Base-by-base conservation (phyloP, 53 echinoderm and acorn worm species). In the Arbacia lixula region DNA sequence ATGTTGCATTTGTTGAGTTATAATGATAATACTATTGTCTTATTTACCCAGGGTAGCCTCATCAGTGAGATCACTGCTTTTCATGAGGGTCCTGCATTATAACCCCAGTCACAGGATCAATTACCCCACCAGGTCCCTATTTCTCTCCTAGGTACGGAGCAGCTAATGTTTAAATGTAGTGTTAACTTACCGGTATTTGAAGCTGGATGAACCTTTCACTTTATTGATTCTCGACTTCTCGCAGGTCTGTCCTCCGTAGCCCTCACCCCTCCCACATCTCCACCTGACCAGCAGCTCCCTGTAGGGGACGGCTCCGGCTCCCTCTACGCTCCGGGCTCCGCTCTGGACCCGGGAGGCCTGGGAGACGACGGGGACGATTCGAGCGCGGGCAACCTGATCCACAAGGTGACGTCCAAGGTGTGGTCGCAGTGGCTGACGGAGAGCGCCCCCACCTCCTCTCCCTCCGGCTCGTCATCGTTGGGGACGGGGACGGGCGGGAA, bases 221-320 rank as follows among this genome's bases (percentile, higher is more conserved):
- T n/a, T 66, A 2, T 66, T 24, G 20, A 22, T 19, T 14, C 38
- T 36, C 20, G 9, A 10, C 24, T 75, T 10, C 2, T 14, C 34
- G 31, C 79, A 78, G 79, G 79, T 1, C 39, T 78, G 12, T 78
- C 79, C 24, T 78, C 79, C 0, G 79, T 78, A 1, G 79, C 79
- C 60, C 60, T 78, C 12, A 78, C 96, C 25, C 93, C 96, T 38
- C 96, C 96, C 14, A 93, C 91, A 58, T 96, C 96, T 17, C 96
- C 96, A 37, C 93, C 89, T 26, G 93, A 93, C 62, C 88, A 88
- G 53, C 80, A 86, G n/a, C 86, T 85, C 60, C 91, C 83, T 1
- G 39, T 58, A 3, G 83, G 83, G 14, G 91, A 90, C 27, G 62
- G 63, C 1, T 65, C 84, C 3, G 40, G 50, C 33, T 30, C 60